These are phyloP conservation scores for Reticulitermes lucifugus DNA, from an alignment of 2,888 invertebrate genomes.

Conservation along the genomic window DNA sequence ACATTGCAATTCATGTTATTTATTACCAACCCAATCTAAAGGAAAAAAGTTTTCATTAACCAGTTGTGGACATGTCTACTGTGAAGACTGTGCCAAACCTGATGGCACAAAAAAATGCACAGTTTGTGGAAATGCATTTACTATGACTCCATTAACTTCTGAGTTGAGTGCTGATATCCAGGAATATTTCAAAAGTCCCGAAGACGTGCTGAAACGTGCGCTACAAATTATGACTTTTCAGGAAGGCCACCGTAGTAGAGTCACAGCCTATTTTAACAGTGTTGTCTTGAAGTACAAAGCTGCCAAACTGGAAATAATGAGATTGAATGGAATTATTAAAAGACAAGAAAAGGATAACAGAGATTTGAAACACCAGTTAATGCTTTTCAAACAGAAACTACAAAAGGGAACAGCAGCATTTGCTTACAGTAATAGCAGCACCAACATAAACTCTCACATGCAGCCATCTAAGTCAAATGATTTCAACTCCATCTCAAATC, in stretches of 20 bases:
- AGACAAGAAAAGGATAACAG: not conserved
- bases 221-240: slow-evolving; percentile 1
- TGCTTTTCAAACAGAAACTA: not conserved
- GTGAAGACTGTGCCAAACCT: slow-evolving; percentile 13
- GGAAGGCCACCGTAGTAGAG: not conserved
- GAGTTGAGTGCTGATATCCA: not conserved
- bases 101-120: not conserved
- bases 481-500: not conserved
- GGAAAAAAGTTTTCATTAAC: slow-evolving; percentile 9
- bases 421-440: not conserved
- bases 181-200: not conserved
- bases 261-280: not conserved
- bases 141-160: not conserved
- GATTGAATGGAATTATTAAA: not conserved
- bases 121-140: not conserved
- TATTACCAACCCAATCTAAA: slow-evolving; percentile 6
- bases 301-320: not conserved
- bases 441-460: not conserved
- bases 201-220: not conserved
- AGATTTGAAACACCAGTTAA: not conserved
- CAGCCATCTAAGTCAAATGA: not conserved
- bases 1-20: slow-evolving; percentile 33
- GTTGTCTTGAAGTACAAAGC: not conserved
- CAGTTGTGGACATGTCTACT: slow-evolving; percentile 32
- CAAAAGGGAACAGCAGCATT: not conserved